phyloP scores from a whole-genome alignment of 2,113 vertebrate genomes.

The Zosterops hypoxanthus region DNA sequence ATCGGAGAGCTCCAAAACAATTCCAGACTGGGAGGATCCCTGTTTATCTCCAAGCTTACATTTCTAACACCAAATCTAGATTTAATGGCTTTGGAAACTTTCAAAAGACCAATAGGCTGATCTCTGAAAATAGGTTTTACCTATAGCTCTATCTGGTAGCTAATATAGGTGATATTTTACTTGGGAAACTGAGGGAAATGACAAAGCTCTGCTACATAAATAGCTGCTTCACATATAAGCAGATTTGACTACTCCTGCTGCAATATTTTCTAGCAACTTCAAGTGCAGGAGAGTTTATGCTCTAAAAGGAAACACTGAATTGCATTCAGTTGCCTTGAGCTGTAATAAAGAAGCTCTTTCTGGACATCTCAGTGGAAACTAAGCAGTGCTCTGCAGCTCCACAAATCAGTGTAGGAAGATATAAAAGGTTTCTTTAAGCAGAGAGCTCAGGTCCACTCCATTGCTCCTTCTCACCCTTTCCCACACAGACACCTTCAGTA shows the following conservation, averaged over 20 bases:
- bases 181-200: background rate
- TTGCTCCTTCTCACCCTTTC: background rate
- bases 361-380: background rate
- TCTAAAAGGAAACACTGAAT: background rate
- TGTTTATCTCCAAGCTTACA: constrained; percentile 26
- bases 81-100: constrained; percentile 22
- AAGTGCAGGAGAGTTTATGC: background rate
- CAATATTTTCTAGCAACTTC: background rate
- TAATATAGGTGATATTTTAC: background rate
- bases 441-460: background rate
- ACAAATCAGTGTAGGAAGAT: background rate
- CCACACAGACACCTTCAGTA: background rate
- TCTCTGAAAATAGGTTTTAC: constrained; percentile 25
- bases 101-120: background rate
- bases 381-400: background rate
- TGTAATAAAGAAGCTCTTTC: background rate
- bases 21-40: constrained; percentile 57
- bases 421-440: background rate
- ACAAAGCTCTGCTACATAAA: background rate
- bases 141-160: background rate
- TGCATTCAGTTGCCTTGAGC: background rate
- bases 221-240: background rate
- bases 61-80: constrained; percentile 24
- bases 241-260: background rate
- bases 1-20: constrained; percentile 50